Base-by-base conservation (phyloP, 1,140 invertebrate genomes). In the Wiebesia pumilae region DNA sequence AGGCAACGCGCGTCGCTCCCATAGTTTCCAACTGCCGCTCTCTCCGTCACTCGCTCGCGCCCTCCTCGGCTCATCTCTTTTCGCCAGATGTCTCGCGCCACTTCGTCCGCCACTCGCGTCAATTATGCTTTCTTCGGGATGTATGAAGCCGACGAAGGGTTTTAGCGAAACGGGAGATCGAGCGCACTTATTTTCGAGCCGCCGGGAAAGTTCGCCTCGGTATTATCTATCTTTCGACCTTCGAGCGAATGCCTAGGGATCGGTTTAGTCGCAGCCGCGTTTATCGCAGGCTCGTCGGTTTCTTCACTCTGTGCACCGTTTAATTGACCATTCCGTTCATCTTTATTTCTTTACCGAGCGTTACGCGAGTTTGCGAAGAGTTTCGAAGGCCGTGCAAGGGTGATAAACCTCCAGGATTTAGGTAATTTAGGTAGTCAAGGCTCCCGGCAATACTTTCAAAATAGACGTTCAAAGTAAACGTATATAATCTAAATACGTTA, bases 1-100 rank as follows among this genome's bases (percentile, higher is more conserved):
- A 90, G 90, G 91, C 90, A 90, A 90, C 92, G 91, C 89, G 91
- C 92, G 92, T 92, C 91, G 90, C 90, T 91, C 90, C 88, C 92
- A 93, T 92, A 91, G 91, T 92, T 91, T 43, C 65, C 51, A 91
- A 90, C 90, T 90, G 85, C 88, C 81, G 47, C 40, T 35, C n/a
- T 79, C 51, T 51, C 51, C 33, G 0, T 58, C 47, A 30, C 77
- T 47, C 51, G 21, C n/a, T 27, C 43, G 27, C 75, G 40, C n/a
- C 27, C 16, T 7, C 10, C 77, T 38, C 78, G 78, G 43, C 51
- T 81, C 87, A 35, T 87, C 85, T 88, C 87, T 88, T 87, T 87
- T 88, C 87, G 87, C 89, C 90, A 90, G 90, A 89, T 90, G 89
- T 90, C 89, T 90, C 89, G 89, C 88, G 89, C 89, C 87, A n/a